phyloP scores from a whole-genome alignment of 2,888 invertebrate species.

The Aquatica leii region DNA sequence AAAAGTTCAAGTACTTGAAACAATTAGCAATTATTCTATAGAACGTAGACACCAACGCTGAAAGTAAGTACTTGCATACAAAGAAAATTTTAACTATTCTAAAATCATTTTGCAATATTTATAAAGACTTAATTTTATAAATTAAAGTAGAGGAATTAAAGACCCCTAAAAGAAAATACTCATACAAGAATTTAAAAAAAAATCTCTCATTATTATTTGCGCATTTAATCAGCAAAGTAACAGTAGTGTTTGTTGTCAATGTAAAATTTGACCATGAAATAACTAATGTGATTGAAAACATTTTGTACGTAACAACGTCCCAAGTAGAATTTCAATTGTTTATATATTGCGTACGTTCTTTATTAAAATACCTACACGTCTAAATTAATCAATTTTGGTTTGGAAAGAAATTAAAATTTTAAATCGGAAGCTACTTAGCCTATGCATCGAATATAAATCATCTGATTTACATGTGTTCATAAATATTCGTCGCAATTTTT shows the following conservation, averaged over 20 bases:
- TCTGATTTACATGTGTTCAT: background rate
- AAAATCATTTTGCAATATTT: too few species aligned
- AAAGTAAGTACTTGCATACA: too few species aligned
- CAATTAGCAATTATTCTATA: too few species aligned
- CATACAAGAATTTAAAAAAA: too few species aligned
- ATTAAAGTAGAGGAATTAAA: too few species aligned
- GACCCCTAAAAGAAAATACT: too few species aligned
- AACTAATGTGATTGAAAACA: background rate
- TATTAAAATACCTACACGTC: constrained; percentile 4
- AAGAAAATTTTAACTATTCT: too few species aligned
- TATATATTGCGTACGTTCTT: constrained; percentile 1
- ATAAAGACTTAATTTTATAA: too few species aligned
- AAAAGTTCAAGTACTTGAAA: too few species aligned
- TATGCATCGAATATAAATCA: constrained; percentile 12
- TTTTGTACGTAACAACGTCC: constrained; percentile 4
- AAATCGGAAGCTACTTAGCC: constrained; percentile 15
- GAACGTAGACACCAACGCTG: too few species aligned
- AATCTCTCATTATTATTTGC: background rate
- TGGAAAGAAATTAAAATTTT: constrained; percentile 14
- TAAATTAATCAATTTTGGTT: constrained; percentile 1
- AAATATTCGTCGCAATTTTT: constrained; percentile 4
- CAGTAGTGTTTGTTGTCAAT: background rate
- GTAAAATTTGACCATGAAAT: constrained; percentile 14
- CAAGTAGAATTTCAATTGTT: constrained; percentile 2
- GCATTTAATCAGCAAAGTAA: background rate